phyloP scores from a whole-genome alignment of 2,113 vertebrate genomes.

The Pelecanus crispus region DNA sequence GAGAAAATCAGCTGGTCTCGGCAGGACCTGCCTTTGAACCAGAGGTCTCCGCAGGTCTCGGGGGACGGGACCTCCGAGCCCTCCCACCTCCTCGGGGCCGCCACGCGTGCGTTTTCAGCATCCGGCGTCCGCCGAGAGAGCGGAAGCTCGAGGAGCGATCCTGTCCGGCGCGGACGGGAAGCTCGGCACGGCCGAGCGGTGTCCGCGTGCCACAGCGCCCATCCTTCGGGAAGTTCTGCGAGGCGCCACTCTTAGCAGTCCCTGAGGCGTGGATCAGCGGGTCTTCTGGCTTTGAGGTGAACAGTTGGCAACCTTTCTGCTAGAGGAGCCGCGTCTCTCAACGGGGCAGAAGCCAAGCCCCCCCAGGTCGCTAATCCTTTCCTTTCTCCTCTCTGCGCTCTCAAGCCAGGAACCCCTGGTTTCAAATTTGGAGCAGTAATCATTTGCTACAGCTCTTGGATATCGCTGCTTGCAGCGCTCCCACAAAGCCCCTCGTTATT shows the following conservation, averaged over 20 bases:
- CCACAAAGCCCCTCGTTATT: not conserved
- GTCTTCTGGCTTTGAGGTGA: not conserved
- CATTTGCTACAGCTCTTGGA: not conserved
- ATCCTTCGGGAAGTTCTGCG: not conserved
- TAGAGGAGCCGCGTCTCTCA: not conserved
- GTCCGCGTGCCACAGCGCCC: rapidly evolving
- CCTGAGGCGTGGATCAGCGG: rapidly evolving
- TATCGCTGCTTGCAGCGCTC: not conserved
- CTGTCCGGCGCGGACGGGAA: rapidly evolving
- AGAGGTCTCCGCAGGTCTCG: not conserved
- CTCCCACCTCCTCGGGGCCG: rapidly evolving
- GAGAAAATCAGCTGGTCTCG: not conserved
- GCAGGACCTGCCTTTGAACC: not conserved
- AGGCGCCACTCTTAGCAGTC: not conserved
- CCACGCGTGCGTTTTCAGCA: rapidly evolving
- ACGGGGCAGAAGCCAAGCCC: not conserved
- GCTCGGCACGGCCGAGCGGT: rapidly evolving
- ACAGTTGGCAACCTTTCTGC: not conserved
- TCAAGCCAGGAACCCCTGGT: not conserved
- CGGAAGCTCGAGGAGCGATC: rapidly evolving
- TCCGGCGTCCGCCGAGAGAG: rapidly evolving
- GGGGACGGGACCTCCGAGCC: rapidly evolving
- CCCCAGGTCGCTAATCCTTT: not conserved
- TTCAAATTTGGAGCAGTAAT: not conserved
- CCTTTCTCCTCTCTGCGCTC: not conserved